Base-by-base conservation (phyloP, 2,113 vertebrate species). In the Lanius collurio region DNA sequence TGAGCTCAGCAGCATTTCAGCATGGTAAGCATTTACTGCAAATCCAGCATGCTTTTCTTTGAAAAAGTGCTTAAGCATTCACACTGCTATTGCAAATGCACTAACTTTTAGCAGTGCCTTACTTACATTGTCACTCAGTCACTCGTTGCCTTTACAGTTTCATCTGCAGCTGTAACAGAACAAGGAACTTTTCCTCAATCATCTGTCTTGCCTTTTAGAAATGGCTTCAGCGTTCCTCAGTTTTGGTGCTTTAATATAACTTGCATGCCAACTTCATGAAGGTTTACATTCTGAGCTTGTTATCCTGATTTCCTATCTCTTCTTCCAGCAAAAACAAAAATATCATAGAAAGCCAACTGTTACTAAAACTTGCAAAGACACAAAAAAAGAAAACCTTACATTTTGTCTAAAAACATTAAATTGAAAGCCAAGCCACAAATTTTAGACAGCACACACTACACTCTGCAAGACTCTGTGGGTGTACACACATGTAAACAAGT, bases 1-100 rank as follows among this genome's bases (percentile, higher is more conserved):
- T 63, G 84, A 84, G 86, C 35, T 92, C 67, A 92, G n/a, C 65
- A 77, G 21, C 52, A 31, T 92, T 93, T 85, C 76, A 87, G 75
- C 44, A 77, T 60, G 84, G 55, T 93, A 87, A 95, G 82, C 49
- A n/a, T 82, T 77, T 64, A 39, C 33, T 92, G 68, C 65, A 94
- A 93, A 83, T 60, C 63, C 46, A 81, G 59, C 60, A 70, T 87
- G 73, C n/a, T 74, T 75, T 68, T 64, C 44, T 77, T 73, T 27
- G 57, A 27, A 84, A 39, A 85, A 70, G 14, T 37, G 56, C 56
- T 65, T 16, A 53, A 69, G 30, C 37, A 17, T 89, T 95, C 46
- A 62, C 50, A 17, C 42, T 70, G 55, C 50, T 79, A 7, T 19
- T 94, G 59, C 64, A 86, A 82, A 52, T 41, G 52, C 69, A 52